Base-by-base conservation (phyloP, 2,797 vertebrate genomes). In the Lutjanus campechanus region DNA sequence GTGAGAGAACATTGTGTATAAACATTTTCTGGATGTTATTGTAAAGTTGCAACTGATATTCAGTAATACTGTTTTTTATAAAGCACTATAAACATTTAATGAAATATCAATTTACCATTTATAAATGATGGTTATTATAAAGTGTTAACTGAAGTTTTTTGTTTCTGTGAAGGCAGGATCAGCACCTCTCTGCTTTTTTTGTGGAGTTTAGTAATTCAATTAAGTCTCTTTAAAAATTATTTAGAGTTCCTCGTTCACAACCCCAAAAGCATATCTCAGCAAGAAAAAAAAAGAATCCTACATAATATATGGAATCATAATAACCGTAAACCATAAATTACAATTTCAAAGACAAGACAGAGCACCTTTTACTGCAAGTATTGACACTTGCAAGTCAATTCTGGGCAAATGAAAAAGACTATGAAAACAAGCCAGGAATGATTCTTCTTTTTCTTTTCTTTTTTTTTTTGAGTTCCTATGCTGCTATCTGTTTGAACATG, bases 401-500 rank as follows among this genome's bases (percentile, higher is more conserved):
- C 67, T 61, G 58, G 46, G 67, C 53, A 86, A 86, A 91, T 90
- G 55, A 80, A 92, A 91, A 84, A 43, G 69, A 74, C 63, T 69
- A 58, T 84, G 69, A 90, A 86, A 87, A 85, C 72, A 88, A 81
- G 68, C 79, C 77, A 85, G 73, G 69, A 76, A 86, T 82, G 70
- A 85, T 86, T 88, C 49, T 59, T 36, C 4, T 50, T 36, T 46
- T 53, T 13, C 11, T 62, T 53, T 11, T 44, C 54, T 58, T 51
- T 44, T 63, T 50, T 47, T 80, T 64, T 64, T 76, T 72, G 69
- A 56, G 61, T 69, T 85, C 69, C 62, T 79, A 4, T 75, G 69
- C 71, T 80, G 63, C 76, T 89, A 81, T 93, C 87, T 92, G 89
- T 95, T 92, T 93, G 92, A 93, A 93, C 91, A 89, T 49, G 91